These are phyloP conservation scores for Onychomys torridus DNA, from an alignment of 2,797 vertebrate genomes.

Conservation along the genomic window DNA sequence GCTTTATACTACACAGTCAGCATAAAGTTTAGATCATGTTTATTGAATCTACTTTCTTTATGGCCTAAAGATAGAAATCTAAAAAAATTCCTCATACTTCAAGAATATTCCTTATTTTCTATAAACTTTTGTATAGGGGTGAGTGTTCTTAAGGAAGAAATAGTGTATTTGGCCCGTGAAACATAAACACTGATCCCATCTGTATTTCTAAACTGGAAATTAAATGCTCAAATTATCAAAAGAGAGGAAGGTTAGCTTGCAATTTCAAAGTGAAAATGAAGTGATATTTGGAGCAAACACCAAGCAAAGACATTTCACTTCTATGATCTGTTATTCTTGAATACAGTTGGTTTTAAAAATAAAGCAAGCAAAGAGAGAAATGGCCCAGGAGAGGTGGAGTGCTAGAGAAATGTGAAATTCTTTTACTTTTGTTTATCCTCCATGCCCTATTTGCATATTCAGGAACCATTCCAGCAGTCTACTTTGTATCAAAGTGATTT, in stretches of 20 bases:
- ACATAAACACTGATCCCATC: not conserved
- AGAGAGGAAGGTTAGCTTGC: not conserved
- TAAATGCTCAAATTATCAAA: slow-evolving; percentile 9
- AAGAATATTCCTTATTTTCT: slow-evolving; percentile 28
- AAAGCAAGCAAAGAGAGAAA: slow-evolving; percentile 9
- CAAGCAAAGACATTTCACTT: not conserved
- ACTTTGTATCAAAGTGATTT: slow-evolving; percentile 7
- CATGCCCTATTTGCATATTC: not conserved
- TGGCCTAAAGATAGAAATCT: slow-evolving; percentile 5
- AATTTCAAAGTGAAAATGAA: slow-evolving; percentile 11
- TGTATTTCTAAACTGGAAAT: slow-evolving; percentile 37
- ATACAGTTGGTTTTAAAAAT: slow-evolving; percentile 32
- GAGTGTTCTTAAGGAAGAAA: not conserved
- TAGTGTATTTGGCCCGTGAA: not conserved
- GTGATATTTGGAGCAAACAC: not conserved
- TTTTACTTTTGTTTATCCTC: not conserved
- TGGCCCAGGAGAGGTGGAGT: not conserved
- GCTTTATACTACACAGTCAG: not conserved
- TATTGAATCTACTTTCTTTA: slow-evolving; percentile 13
- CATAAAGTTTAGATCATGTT: not conserved
- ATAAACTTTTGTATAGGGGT: not conserved
- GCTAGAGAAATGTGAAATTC: not conserved
- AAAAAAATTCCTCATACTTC: not conserved
- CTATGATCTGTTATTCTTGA: not conserved
- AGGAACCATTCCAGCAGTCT: not conserved